Evolutionary conservation across 2,888 invertebrate genomes (phyloP).

Genomic region (Leptogaster cylindrica): DNA sequence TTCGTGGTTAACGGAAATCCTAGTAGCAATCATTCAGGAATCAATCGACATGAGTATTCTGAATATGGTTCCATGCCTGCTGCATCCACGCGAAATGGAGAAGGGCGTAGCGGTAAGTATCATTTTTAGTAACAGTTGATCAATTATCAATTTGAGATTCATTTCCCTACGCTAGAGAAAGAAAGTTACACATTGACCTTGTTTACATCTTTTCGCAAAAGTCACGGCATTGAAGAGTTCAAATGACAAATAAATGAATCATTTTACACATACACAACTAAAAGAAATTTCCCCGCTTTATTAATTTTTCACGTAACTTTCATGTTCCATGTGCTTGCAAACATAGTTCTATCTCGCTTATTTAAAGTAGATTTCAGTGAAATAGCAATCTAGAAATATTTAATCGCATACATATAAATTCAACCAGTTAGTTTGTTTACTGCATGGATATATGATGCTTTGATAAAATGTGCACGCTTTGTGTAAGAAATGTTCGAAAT

Average conservation of each 20-base stretch:
- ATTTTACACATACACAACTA: conserved; percentile 5
- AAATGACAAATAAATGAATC: conserved; percentile 38
- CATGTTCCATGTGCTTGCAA: conserved; percentile 9
- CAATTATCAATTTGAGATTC: neutral
- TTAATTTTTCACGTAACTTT: conserved; percentile 4
- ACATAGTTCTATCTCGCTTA: neutral
- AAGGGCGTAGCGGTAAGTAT: conserved; percentile 40
- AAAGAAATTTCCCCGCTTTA: neutral
- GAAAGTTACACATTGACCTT: conserved; percentile 22
- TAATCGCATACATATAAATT: neutral
- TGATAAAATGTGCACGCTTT: too few species aligned
- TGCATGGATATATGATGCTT: too few species aligned
- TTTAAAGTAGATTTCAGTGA: neutral
- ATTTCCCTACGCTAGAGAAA: conserved; percentile 10
- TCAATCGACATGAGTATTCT: conserved; percentile 12
- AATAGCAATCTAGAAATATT: conserved; percentile 5
- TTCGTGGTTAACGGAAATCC: conserved; percentile 8
- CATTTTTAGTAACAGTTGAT: neutral
- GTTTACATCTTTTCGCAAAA: conserved; percentile 34
- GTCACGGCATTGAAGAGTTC: conserved; percentile 40
- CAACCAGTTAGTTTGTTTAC: too few species aligned
- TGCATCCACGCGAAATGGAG: conserved; percentile 11
- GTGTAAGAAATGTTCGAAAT: too few species aligned
- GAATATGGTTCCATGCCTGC: conserved; percentile 11
- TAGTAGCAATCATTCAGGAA: conserved; percentile 16